These are phyloP conservation scores for Anthoscopus minutus DNA, from an alignment of 2,113 vertebrate genomes.

Conservation along the genomic window DNA sequence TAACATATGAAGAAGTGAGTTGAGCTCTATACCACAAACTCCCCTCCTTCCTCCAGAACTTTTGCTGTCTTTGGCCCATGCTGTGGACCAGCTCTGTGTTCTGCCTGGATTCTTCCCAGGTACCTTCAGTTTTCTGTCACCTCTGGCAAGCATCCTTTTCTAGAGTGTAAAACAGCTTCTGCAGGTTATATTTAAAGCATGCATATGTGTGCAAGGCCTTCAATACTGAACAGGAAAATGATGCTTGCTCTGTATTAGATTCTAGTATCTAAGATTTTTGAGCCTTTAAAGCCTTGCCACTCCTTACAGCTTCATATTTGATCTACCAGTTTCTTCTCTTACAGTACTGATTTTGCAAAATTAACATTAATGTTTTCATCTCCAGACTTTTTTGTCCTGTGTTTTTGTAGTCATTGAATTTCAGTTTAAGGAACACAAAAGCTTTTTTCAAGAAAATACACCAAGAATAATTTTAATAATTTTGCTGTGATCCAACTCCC, in stretches of 20 bases:
- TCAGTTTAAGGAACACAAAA: neutral
- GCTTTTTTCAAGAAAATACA: neutral
- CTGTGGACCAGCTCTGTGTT: neutral
- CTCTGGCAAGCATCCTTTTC: neutral
- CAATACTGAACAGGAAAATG: neutral
- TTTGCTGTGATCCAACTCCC: neutral
- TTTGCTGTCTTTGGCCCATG: neutral
- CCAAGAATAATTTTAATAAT: neutral
- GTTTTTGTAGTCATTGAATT: neutral
- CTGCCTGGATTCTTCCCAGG: neutral
- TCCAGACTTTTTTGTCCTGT: neutral
- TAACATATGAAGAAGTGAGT: neutral
- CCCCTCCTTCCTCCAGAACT: neutral
- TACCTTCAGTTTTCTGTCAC: neutral
- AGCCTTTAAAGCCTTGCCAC: neutral
- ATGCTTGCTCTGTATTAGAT: neutral
- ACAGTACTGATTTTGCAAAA: neutral
- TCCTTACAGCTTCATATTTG: neutral
- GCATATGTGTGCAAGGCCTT: neutral
- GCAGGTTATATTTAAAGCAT: neutral
- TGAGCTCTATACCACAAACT: neutral
- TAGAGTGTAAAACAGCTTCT: neutral
- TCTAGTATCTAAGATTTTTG: neutral
- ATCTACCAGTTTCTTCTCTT: neutral
- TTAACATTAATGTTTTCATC: neutral